These are phyloP conservation scores for Parascotia fuliginaria DNA, from an alignment of 2,888 invertebrate species.

Conservation along the genomic window DNA sequence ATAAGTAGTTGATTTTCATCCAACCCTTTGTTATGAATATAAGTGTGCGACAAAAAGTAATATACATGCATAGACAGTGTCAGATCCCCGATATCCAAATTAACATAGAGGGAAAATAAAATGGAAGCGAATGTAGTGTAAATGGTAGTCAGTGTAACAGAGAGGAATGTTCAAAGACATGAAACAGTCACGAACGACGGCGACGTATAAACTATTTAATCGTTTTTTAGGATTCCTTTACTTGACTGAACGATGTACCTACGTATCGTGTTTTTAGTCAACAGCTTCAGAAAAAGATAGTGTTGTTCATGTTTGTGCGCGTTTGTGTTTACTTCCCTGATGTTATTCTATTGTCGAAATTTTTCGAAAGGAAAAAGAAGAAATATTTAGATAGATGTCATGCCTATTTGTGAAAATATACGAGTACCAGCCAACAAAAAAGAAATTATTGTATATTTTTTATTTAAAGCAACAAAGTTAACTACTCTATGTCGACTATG, in stretches of 20 bases:
- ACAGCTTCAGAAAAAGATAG: neutral
- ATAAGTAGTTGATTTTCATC: conserved; percentile 10
- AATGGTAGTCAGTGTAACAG: conserved; percentile 37
- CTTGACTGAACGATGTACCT: neutral
- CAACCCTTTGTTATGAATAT: conserved; percentile 7
- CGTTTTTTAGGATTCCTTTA: conserved; percentile 37
- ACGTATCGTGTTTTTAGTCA: neutral
- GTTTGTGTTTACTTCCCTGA: too few relatives aligned
- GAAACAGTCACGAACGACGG: conserved; percentile 40
- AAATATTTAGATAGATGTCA: too few relatives aligned
- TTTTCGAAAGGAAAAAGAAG: too few relatives aligned
- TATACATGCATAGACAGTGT: conserved; percentile 5
- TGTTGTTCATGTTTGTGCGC: neutral
- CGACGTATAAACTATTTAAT: conserved; percentile 54
- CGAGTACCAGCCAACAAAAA: too few relatives aligned
- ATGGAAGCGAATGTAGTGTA: conserved; percentile 30
- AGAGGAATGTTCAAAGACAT: conserved; percentile 50
- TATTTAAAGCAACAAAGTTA: too few relatives aligned
- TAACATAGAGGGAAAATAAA: conserved; percentile 18
- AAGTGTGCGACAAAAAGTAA: conserved; percentile 9
- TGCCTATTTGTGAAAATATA: too few relatives aligned
- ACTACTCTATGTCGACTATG: too few relatives aligned
- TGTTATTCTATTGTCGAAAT: too few relatives aligned
- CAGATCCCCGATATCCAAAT: conserved; percentile 23
- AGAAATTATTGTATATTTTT: too few relatives aligned